Conservation (phyloP, 1,140 invertebrate species). For the Hylyphantes graminicola region DNA sequence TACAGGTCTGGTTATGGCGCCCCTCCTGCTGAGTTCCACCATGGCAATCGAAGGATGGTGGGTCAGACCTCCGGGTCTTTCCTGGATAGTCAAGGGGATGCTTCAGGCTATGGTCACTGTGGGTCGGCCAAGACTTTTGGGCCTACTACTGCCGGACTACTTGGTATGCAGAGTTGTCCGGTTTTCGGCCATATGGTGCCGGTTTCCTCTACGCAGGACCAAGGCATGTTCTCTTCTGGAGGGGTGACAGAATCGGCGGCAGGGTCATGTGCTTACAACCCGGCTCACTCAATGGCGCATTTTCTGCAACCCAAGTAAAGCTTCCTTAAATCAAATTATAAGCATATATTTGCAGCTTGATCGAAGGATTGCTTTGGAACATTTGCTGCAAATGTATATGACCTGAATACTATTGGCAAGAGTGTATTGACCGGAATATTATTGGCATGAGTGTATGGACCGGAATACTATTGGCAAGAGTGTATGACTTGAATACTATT, state of each 20-base stretch:
- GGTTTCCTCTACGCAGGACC: conserved; percentile 44
- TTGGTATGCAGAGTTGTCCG: conserved; percentile 56
- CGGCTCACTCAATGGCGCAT: conserved; percentile 50
- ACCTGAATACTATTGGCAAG: too few relatives aligned
- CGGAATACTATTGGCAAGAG: not conserved
- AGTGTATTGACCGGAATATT: not conserved
- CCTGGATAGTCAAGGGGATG: not conserved
- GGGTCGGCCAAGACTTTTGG: conserved; percentile 42
- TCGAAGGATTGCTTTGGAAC: not conserved
- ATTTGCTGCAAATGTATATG: not conserved
- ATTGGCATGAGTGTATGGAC: too few relatives aligned
- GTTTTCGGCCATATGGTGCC: conserved; percentile 55
- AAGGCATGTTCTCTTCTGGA: conserved; percentile 28
- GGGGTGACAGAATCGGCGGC: conserved; percentile 7
- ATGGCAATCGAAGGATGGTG: conserved; percentile 14
- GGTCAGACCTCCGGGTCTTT: conserved; percentile 24
- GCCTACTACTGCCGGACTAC: not conserved
- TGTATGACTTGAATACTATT: too few relatives aligned
- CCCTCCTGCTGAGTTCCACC: conserved; percentile 27
- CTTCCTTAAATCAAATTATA: too few relatives aligned
- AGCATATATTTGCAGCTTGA: not conserved
- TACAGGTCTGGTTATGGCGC: conserved; percentile 31
- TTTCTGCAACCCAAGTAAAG: conserved; percentile 56
- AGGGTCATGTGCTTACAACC: conserved; percentile 54
- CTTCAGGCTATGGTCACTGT: conserved; percentile 37